These are phyloP conservation scores for Drosophila jambulina DNA, from an alignment of 1,140 invertebrate species.

Conservation along the genomic window DNA sequence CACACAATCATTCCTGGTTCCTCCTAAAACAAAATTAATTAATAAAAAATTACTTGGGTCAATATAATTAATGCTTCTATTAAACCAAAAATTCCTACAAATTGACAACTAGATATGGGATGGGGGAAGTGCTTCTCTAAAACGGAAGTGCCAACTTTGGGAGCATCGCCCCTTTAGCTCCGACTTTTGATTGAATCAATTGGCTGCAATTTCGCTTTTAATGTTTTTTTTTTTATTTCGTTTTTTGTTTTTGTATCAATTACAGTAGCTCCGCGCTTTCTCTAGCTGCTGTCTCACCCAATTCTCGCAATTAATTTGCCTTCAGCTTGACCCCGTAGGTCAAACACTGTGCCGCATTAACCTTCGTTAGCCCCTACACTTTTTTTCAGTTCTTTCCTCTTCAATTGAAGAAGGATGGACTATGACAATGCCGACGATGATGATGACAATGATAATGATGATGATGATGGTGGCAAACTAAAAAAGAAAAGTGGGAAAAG, in stretches of 20 bases:
- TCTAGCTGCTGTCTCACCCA: constrained; percentile 39
- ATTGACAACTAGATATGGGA: background rate
- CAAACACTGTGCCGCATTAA: constrained; percentile 81
- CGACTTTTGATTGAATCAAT: constrained; percentile 67
- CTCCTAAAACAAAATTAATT: too few relatives aligned
- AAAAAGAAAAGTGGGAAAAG: constrained; percentile 5
- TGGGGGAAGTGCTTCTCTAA: background rate
- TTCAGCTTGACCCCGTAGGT: constrained; percentile 74
- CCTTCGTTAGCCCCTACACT: constrained; percentile 76
- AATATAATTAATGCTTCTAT: constrained; percentile 75
- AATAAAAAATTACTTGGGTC: constrained; percentile 59
- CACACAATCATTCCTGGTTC: background rate
- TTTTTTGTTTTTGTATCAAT: constrained; percentile 57
- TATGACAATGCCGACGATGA: background rate
- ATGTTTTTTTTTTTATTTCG: constrained; percentile 14
- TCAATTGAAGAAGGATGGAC: constrained; percentile 53
- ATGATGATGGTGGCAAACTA: constrained; percentile 6
- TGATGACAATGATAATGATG: background rate
- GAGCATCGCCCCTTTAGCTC: constrained; percentile 45
- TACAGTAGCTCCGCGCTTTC: constrained; percentile 46
- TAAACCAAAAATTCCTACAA: constrained; percentile 8
- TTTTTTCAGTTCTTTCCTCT: constrained; percentile 5
- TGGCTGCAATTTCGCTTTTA: constrained; percentile 62
- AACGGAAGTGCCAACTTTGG: constrained; percentile 58
- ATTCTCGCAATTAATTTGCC: constrained; percentile 79